Conservation (phyloP, 2,113 vertebrate genomes). For the Coptodon bakossiorum region DNA sequence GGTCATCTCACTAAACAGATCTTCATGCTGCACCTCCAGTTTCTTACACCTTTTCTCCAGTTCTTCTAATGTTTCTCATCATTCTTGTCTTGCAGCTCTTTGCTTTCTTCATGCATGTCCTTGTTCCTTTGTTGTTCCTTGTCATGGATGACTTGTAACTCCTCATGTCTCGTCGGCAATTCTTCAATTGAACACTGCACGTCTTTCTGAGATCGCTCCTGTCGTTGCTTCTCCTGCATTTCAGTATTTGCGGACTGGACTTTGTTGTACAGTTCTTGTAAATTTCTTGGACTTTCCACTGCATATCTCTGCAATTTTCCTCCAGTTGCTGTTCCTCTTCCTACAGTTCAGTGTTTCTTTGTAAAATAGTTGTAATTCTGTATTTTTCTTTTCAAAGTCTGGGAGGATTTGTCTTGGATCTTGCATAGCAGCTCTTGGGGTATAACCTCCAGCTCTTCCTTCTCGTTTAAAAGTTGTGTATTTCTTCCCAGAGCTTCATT, state of each 20-base stretch:
- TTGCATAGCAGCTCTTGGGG: not conserved
- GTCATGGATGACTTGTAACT: not conserved
- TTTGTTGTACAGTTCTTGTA: not conserved
- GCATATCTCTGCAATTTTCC: not conserved
- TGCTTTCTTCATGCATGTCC: not conserved
- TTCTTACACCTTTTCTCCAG: not conserved
- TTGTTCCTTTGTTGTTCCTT: not conserved
- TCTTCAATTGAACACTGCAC: not conserved
- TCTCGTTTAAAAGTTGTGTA: not conserved
- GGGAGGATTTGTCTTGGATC: not conserved
- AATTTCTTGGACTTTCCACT: not conserved
- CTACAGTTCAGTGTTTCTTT: not conserved
- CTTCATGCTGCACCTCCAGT: not conserved
- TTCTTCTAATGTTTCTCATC: not conserved
- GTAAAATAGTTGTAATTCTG: accelerated
- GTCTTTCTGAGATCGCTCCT: accelerated
- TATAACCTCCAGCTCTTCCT: not conserved
- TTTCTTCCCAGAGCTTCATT: not conserved
- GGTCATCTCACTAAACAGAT: not conserved
- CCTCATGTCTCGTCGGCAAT: not conserved
- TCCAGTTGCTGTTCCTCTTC: not conserved
- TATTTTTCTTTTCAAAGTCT: not conserved
- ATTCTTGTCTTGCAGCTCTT: not conserved
- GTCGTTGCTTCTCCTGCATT: not conserved
- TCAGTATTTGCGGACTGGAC: not conserved